Evolutionary conservation across 2,797 vertebrate species (phyloP), one percentile per base, ranked within the genome.

Genomic region (Falco columbarius): DNA sequence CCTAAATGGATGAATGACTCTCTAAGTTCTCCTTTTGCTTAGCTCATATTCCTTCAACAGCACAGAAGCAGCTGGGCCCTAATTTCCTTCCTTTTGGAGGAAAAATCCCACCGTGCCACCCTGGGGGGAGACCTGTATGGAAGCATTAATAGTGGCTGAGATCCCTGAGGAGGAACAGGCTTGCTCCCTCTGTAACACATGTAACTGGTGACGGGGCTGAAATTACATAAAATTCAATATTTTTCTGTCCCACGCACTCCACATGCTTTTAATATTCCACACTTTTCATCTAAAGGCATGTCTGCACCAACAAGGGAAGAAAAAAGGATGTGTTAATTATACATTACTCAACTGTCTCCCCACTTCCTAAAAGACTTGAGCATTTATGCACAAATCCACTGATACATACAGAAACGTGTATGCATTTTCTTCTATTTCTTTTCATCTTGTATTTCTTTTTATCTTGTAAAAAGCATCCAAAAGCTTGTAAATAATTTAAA

Each of bases 301-400:
- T 70, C 89, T 92, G 59, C 23, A 61, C 40, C 82, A 59, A 83
- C 75, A 81, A 77, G 42, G 58, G 56, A 80, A 87, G 84, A 76
- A 83, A 87, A 81, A 65, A 81, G 38, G 59, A 54, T 77, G 79
- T 75, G 92, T 83, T 96, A 95, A 95, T 96, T 95, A 88, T 40
- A 72, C 81, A 77, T 65, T 91, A 85, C 58, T 67, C 66, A 85
- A 44, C 92, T 77, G 71, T 87, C 89, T 95, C 91, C 75, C 72
- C 29, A 77, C 75, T 95, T 95, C 84, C 79, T 85, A 72, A 54
- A 72, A 90, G 81, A 80, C 34, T 66, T 36, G n/a, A 86, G 42
- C 47, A 21, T 46, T 92, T 77, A 30, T 56, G 49, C 63, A 67
- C 18, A 81, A 85, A 65, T 34, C 51, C 46, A 23, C 51, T 42